Evolutionary conservation across 2,113 vertebrate species (phyloP).

Genomic region (Amphilophus citrinellus): DNA sequence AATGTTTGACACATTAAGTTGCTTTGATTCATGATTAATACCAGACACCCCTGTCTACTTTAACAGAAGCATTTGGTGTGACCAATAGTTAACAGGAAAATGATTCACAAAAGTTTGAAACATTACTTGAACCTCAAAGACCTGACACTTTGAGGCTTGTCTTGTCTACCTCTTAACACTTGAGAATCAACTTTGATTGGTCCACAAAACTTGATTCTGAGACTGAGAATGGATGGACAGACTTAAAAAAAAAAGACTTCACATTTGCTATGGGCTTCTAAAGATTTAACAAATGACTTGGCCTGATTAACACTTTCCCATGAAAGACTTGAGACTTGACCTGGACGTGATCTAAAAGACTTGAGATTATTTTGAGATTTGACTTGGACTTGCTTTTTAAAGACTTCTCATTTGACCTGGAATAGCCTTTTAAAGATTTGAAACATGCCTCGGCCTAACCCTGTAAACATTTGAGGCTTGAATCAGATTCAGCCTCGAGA

Average conservation of each 20-base stretch:
- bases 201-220: background rate
- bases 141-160: background rate
- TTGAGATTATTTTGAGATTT: background rate
- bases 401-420: background rate
- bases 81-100: background rate
- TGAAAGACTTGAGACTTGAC: background rate
- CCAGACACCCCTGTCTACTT: background rate
- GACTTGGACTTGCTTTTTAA: background rate
- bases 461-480: background rate
- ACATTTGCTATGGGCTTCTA: background rate
- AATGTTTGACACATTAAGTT: background rate
- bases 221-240: background rate
- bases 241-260: background rate
- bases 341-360: too few species aligned
- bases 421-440: background rate
- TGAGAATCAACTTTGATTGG: background rate
- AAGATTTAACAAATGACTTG: too few species aligned
- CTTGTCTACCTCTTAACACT: background rate
- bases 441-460: background rate
- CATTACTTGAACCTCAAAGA: background rate
- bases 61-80: background rate
- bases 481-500: background rate
- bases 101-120: background rate
- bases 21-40: background rate
- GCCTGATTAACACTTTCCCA: background rate